These are phyloP conservation scores for Peromyscus leucopus DNA, from an alignment of 2,113 vertebrate genomes.

Conservation along the genomic window DNA sequence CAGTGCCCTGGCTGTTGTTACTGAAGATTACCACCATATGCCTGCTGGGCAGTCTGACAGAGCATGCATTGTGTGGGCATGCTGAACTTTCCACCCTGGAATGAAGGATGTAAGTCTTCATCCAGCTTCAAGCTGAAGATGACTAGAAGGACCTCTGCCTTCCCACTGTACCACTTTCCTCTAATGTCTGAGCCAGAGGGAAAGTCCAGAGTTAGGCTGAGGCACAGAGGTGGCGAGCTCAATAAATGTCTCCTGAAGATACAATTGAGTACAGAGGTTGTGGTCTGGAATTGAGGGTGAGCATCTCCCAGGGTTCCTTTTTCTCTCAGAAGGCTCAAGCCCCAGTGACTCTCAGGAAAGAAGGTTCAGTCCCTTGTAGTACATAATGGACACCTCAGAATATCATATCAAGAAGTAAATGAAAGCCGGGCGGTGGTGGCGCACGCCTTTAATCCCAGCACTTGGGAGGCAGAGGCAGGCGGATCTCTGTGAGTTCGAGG, in stretches of 20 bases:
- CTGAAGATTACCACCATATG: not conserved
- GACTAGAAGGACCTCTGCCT: not conserved
- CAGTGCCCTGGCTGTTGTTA: slow-evolving; percentile 71
- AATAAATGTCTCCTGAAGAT: not conserved
- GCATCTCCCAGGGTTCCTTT: not conserved
- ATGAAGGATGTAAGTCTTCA: not conserved
- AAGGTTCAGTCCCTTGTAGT: not conserved
- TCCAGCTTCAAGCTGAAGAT: not conserved
- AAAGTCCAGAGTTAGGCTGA: not conserved
- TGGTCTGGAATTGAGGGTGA: not conserved
- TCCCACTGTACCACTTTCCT: not conserved
- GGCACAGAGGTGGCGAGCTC: not conserved
- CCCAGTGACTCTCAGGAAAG: not conserved
- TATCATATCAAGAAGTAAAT: not conserved
- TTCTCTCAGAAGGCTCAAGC: not conserved
- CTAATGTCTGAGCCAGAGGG: not conserved
- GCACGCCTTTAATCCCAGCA: too few species aligned
- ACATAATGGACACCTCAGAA: not conserved
- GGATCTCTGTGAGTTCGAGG: too few species aligned
- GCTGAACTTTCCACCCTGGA: not conserved
- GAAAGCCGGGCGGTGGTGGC: too few species aligned
- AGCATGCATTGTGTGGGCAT: not conserved
- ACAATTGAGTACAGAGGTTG: not conserved
- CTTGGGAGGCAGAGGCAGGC: too few species aligned
- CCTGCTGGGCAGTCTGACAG: slow-evolving; percentile 27